Percentiles rank a stretch among this genome's conserved stretches.
Evolutionary conservation across 2,113 vertebrate species (phyloP).

Genomic region (Dryoscopus gambensis): DNA sequence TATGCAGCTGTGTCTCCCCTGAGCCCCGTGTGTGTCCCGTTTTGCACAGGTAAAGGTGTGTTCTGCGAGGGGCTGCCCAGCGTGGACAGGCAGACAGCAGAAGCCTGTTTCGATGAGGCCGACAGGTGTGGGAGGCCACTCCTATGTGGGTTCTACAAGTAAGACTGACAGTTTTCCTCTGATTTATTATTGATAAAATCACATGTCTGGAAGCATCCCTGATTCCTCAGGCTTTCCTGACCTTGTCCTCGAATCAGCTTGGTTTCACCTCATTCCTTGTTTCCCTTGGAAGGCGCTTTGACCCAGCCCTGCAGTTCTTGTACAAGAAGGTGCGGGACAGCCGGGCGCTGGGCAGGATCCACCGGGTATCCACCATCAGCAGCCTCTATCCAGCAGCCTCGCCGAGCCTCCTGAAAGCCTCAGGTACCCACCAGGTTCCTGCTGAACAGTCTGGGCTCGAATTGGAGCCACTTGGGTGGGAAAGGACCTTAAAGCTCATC

Average conservation of each 20-base stretch:
- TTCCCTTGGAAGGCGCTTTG: background rate
- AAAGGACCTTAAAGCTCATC: background rate
- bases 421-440: background rate
- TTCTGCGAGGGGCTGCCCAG: background rate
- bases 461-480: background rate
- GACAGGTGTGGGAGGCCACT: background rate
- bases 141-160: background rate
- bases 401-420: background rate
- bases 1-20: background rate
- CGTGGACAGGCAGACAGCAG: background rate
- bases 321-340: background rate
- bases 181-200: background rate
- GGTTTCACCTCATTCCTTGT: background rate
- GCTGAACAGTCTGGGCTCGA: background rate
- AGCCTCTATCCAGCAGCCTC: background rate
- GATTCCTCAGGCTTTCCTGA: background rate
- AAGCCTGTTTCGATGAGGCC: background rate
- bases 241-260: background rate
- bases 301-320: background rate
- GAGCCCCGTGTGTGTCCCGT: background rate
- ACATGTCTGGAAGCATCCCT: background rate
- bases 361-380: background rate
- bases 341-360: background rate
- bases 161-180: background rate
- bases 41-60: background rate